A percentile compares a stretch with the other conserved stretches of the same genome.
Evolutionary conservation across 2,888 invertebrate species (phyloP).

Genomic region (Zhuqinia jingwanae): DNA sequence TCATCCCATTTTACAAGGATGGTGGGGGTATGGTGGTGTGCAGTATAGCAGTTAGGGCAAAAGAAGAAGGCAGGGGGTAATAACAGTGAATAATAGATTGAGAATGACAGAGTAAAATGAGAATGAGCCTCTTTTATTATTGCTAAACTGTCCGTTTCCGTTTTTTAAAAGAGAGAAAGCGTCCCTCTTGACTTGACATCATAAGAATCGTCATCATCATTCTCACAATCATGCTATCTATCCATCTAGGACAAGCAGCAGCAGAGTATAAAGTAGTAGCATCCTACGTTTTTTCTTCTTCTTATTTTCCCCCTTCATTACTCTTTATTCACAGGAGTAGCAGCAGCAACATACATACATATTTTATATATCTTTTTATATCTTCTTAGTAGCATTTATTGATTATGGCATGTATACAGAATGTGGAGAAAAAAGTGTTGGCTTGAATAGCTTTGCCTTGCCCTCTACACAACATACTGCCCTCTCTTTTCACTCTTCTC

Average conservation of each 20-base stretch:
- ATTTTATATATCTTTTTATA: not conserved
- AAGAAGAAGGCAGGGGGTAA: not conserved
- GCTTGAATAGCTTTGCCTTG: not conserved
- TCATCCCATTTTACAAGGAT: not conserved
- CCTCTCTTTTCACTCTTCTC: not conserved
- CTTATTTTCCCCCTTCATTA: not conserved
- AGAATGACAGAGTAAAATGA: slow-evolving; percentile 46
- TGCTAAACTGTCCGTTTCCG: slow-evolving; percentile 12
- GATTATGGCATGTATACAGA: slow-evolving; percentile 26
- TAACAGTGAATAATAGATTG: slow-evolving; percentile 40
- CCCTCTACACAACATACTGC: not conserved
- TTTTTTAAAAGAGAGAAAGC: slow-evolving; percentile 14
- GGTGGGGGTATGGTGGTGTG: too few relatives aligned
- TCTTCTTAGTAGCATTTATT: not conserved
- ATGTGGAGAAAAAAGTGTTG: not conserved
- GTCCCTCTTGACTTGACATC: slow-evolving; percentile 25
- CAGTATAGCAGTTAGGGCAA: too few relatives aligned
- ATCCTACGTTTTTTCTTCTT: slow-evolving; percentile 8
- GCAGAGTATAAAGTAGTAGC: not conserved
- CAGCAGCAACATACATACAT: not conserved
- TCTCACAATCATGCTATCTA: not conserved
- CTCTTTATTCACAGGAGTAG: not conserved
- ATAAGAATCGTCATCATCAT: not conserved
- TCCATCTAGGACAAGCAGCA: not conserved
- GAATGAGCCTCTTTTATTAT: slow-evolving; percentile 37